A percentile compares a stretch with the other conserved stretches of the same genome.
Conservation (phyloP, 2,888 invertebrate species). For the Drosophila recens region DNA sequence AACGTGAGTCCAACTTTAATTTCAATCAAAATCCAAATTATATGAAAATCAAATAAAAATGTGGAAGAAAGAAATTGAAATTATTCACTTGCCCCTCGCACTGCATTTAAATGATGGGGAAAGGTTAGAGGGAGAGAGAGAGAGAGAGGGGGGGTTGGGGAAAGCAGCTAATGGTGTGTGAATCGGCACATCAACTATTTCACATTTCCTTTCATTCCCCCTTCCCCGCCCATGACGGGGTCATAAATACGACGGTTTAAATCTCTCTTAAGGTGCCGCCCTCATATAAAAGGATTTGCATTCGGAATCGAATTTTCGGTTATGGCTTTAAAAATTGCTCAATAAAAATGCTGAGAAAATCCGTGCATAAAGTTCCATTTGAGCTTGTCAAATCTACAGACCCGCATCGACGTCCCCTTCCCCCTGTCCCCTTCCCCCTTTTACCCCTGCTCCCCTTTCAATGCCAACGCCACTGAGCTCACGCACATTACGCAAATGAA, state of each 20-base stretch:
- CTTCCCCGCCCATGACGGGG: constrained; percentile 1
- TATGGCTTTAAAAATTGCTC: constrained; percentile 54
- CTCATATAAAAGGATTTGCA: constrained; percentile 63
- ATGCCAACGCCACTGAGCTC: constrained; percentile 21
- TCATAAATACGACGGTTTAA: constrained; percentile 52
- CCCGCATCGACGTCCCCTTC: constrained; percentile 10
- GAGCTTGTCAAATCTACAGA: constrained; percentile 48
- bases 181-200: constrained; percentile 71
- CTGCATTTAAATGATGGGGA: constrained; percentile 54
- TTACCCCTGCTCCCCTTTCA: not conserved
- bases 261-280: constrained; percentile 44
- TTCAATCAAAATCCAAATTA: constrained; percentile 79
- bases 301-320: constrained; percentile 51
- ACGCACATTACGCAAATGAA: constrained; percentile 80
- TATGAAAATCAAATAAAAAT: constrained; percentile 76
- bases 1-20: constrained; percentile 68
- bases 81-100: constrained; percentile 41
- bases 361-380: constrained; percentile 70
- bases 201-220: constrained; percentile 55
- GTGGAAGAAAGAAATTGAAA: constrained; percentile 36
- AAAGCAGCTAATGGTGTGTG: constrained; percentile 59
- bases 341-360: constrained; percentile 61
- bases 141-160: not conserved
- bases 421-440: too few relatives aligned
- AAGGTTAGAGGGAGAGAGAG: not conserved